Conservation (phyloP, 1,140 invertebrate species). For the Achatina immaculata region DNA sequence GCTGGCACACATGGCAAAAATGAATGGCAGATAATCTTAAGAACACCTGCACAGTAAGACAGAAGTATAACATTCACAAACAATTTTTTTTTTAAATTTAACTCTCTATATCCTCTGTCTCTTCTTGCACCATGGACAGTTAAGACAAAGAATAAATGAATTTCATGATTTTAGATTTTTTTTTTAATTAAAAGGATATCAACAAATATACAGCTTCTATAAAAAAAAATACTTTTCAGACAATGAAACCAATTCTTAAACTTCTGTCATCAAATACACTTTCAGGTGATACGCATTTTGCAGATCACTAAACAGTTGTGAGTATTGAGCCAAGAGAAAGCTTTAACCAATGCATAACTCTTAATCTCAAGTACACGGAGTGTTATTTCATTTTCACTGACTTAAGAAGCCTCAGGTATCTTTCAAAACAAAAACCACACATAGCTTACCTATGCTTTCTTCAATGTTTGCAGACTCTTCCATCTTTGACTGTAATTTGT, state of each 20-base stretch:
- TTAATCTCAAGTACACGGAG: too few relatives aligned
- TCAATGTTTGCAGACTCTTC: slow-evolving; percentile 26
- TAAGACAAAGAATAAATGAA: background rate
- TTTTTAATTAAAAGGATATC: background rate
- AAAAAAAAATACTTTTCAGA: background rate
- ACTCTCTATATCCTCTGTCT: background rate
- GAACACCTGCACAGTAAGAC: slow-evolving; percentile 5
- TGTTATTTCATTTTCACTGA: too few relatives aligned
- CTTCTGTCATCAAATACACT: too few relatives aligned
- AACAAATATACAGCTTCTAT: background rate
- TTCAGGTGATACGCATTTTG: too few relatives aligned
- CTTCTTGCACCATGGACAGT: background rate
- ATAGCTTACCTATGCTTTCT: slow-evolving; percentile 21
- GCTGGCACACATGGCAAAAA: slow-evolving; percentile 24
- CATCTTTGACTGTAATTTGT: background rate
- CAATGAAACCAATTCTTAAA: too few relatives aligned
- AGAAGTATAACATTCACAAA: background rate
- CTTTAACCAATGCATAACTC: too few relatives aligned
- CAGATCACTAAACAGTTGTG: too few relatives aligned
- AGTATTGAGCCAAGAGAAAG: too few relatives aligned
- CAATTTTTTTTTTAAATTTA: background rate
- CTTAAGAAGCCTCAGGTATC: too few relatives aligned
- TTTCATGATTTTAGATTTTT: background rate
- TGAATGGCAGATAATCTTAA: slow-evolving; percentile 20
- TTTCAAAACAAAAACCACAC: background rate